Evolutionary conservation across 2,888 invertebrate genomes (phyloP).

Genomic region (Limnephilus rhombicus): DNA sequence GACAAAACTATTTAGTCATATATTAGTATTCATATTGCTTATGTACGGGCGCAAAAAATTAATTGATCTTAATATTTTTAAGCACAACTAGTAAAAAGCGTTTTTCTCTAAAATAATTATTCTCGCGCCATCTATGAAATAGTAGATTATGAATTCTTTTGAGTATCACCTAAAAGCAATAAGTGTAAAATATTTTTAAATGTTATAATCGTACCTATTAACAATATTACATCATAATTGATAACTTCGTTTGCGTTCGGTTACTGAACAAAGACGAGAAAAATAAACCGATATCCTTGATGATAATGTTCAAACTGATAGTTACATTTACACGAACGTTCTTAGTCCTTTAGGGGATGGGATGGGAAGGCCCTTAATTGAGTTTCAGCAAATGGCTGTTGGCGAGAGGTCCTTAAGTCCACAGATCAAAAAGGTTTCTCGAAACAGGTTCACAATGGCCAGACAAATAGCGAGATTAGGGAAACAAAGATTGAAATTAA

Average conservation of each 20-base stretch:
- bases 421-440: constrained; percentile 28
- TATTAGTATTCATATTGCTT: too few species aligned
- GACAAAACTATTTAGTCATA: too few species aligned
- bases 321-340: constrained; percentile 44
- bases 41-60: too few species aligned
- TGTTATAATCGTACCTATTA: neutral
- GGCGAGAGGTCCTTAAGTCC: constrained; percentile 17
- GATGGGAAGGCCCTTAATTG: constrained; percentile 54
- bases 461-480: constrained; percentile 9
- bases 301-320: constrained; percentile 47
- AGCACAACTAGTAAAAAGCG: too few species aligned
- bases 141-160: too few species aligned
- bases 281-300: neutral
- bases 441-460: neutral
- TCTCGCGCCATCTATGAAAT: too few species aligned
- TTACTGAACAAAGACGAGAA: neutral
- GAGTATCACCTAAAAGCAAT: too few species aligned
- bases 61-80: too few species aligned
- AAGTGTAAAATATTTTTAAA: too few species aligned
- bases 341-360: neutral
- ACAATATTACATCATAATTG: too few species aligned
- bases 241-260: neutral
- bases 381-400: constrained; percentile 47
- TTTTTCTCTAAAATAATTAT: too few species aligned
- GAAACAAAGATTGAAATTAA: neutral